These are phyloP conservation scores for Callionymus lyra DNA, from an alignment of 2,113 vertebrate genomes.

Conservation along the genomic window DNA sequence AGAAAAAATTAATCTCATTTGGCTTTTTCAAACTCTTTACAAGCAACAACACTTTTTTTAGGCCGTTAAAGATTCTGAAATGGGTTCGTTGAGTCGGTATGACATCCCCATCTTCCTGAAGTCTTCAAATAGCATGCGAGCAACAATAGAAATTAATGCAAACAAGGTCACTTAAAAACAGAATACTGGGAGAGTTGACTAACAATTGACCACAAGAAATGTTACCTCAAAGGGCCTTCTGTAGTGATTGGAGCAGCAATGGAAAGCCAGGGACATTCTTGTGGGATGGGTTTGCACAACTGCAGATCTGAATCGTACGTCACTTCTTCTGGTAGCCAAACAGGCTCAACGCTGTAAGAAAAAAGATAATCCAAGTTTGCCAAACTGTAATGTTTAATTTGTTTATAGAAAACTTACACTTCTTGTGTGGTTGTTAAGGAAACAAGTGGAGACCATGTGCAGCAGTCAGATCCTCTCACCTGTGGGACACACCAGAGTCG, in stretches of 20 bases:
- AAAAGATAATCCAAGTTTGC: conserved; percentile 1
- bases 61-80: too few species aligned
- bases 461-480: conserved; percentile 53
- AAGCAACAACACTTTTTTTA: too few species aligned
- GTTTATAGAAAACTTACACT: conserved; percentile 45
- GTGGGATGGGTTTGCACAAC: conserved; percentile 66
- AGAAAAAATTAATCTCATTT: too few species aligned
- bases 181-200: too few species aligned
- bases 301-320: conserved; percentile 55
- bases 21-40: too few species aligned
- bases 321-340: conserved; percentile 64
- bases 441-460: conserved; percentile 36
- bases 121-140: too few species aligned
- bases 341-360: conserved; percentile 72
- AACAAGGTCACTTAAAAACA: too few species aligned
- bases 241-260: conserved; percentile 54
- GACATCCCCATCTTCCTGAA: too few species aligned
- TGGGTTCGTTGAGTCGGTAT: too few species aligned
- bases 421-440: conserved; percentile 35
- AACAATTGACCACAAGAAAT: not conserved
- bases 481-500: conserved; percentile 9
- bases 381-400: too few species aligned
- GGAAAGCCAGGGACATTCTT: conserved; percentile 61
- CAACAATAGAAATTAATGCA: too few species aligned
- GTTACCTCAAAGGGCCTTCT: conserved; percentile 47